A percentile compares a stretch with the other conserved stretches of the same genome.
Evolutionary conservation across 2,888 invertebrate species (phyloP).

Genomic region (Yponomeuta sedellus): DNA sequence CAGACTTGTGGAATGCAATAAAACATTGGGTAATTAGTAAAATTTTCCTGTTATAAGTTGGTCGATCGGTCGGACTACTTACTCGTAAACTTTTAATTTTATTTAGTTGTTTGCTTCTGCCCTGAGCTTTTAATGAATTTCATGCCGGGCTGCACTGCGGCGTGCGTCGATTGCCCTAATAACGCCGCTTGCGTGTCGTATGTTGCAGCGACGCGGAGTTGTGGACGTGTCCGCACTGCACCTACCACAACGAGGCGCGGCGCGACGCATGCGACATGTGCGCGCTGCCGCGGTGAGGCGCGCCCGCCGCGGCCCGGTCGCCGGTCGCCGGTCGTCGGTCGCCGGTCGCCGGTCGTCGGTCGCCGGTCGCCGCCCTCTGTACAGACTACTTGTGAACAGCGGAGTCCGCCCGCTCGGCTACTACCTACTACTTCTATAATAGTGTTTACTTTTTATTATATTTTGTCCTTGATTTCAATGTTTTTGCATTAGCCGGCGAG

Average conservation of each 20-base stretch:
- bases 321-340: slow-evolving; percentile 8
- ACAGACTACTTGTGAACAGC: too few species aligned
- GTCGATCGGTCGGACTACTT: too few species aligned
- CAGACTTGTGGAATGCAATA: too few species aligned
- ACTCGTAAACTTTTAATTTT: too few species aligned
- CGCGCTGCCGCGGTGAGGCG: slow-evolving; percentile 81
- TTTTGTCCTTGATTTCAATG: neutral
- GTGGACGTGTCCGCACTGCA: slow-evolving; percentile 97
- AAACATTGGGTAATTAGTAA: too few species aligned
- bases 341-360: too few species aligned
- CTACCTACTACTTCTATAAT: neutral
- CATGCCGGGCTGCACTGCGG: too few species aligned
- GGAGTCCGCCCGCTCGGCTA: slow-evolving; percentile 19
- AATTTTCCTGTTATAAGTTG: too few species aligned
- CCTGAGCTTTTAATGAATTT: too few species aligned
- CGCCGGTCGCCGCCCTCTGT: neutral
- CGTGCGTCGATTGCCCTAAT: too few species aligned
- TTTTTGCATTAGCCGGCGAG: neutral
- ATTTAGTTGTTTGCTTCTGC: too few species aligned
- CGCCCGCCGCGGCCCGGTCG: too few species aligned
- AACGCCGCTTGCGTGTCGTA: slow-evolving; percentile 17
- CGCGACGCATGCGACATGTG: slow-evolving; percentile 93
- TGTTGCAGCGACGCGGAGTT: slow-evolving; percentile 42
- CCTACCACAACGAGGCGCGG: slow-evolving; percentile 90
- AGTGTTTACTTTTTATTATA: neutral